Evolutionary conservation across 1,140 invertebrate genomes (phyloP).

Genomic region (Drosophila orosa): DNA sequence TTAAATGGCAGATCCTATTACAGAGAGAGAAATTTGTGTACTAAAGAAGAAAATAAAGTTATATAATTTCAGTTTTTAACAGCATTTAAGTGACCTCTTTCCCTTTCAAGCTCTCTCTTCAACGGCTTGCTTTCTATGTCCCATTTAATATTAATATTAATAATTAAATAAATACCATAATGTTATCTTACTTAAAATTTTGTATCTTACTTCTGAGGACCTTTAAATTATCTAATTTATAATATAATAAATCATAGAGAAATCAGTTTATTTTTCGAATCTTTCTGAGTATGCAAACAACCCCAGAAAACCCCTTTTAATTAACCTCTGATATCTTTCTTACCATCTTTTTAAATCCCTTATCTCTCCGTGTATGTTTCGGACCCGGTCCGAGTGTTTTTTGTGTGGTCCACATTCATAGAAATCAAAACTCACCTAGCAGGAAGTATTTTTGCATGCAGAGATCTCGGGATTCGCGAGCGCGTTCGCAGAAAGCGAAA

Average conservation of each 20-base stretch:
- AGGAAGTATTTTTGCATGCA: slow-evolving; percentile 80
- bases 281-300: neutral
- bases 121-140: no score
- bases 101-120: no score
- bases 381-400: slow-evolving; percentile 20
- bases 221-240: neutral
- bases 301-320: neutral
- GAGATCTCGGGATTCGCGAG: slow-evolving; percentile 35
- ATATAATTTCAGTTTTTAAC: neutral
- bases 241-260: neutral
- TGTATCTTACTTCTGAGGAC: no score
- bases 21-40: neutral
- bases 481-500: slow-evolving; percentile 71
- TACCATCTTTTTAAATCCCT: no score
- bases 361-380: slow-evolving; percentile 8
- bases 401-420: slow-evolving; percentile 60
- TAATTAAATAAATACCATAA: no score
- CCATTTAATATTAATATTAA: no score
- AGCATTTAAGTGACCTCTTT: no score
- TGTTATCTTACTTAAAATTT: no score
- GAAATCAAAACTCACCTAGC: slow-evolving; percentile 68
- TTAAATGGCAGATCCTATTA: slow-evolving; percentile 18
- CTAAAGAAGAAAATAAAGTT: neutral
- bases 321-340: neutral
- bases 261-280: neutral